Evolutionary conservation across 2,113 vertebrate genomes (phyloP).

Genomic region (Lates calcarifer): DNA sequence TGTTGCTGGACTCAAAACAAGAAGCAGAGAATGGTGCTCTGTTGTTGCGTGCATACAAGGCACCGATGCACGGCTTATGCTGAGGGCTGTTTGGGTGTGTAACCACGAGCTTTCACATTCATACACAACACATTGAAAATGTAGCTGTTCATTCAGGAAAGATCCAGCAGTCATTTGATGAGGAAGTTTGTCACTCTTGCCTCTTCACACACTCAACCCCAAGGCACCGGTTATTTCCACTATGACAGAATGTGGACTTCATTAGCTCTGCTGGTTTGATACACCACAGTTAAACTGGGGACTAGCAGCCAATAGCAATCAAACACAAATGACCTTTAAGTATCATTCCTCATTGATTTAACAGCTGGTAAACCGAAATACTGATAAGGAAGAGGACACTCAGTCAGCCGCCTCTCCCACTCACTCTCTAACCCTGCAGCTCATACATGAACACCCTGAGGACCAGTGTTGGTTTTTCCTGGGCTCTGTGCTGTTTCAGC

Average conservation of each 20-base stretch:
- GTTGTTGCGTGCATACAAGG: background rate
- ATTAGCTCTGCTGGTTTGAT: background rate
- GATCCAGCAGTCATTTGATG: conserved; percentile 7
- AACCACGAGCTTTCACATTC: background rate
- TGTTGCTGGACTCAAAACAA: background rate
- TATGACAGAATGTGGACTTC: background rate
- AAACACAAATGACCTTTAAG: background rate
- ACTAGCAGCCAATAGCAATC: background rate
- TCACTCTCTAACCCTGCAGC: conserved; percentile 7
- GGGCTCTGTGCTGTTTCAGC: conserved; percentile 77
- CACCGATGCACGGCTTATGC: background rate
- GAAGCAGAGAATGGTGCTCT: background rate
- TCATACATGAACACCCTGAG: conserved; percentile 42
- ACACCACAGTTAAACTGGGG: background rate
- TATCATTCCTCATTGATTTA: background rate
- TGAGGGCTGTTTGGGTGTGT: background rate
- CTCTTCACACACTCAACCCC: background rate
- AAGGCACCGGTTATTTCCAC: conserved; percentile 10
- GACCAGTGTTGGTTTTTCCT: conserved; percentile 62
- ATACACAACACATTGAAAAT: conserved; percentile 1
- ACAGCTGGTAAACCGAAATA: background rate
- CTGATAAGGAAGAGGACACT: background rate
- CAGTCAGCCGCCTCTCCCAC: background rate
- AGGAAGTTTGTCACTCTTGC: background rate
- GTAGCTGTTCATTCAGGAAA: background rate